Evolutionary conservation across 2,888 invertebrate genomes (phyloP), one percentile per base, ranked within the genome.

Genomic region (Ectemnius lituratus): DNA sequence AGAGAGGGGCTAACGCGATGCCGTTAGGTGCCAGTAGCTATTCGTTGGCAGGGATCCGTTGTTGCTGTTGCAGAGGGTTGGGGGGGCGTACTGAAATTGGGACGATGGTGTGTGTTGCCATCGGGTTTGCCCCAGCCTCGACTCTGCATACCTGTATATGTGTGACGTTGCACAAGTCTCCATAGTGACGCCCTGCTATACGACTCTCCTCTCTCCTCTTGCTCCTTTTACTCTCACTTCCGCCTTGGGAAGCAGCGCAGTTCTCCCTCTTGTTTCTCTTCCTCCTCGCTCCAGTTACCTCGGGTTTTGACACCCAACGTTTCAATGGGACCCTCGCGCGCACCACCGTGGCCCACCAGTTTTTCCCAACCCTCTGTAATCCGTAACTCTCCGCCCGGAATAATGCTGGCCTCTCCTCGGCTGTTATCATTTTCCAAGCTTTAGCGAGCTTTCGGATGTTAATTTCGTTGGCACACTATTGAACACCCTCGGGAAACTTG

Each of bases 131-230:
- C 2, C 23, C 23, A 23, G 23, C 23, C 23, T 23, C n/a, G n/a
- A n/a, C 23, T 23, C 23, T 23, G 23, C 2, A 23, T 23, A 23
- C 23, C 23, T 23, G 60, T 47, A 46, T 58, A 18, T 64, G 37
- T 46, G n/a, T 49, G 61, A 11, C 49, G 64, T 28, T 47, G 23
- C 56, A n/a, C 67, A 62, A 79, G 78, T 79, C 78, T 68, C 78
- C 79, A 79, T 79, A 79, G 79, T 73, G 79, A 79, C 79, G 79
- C 78, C 79, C 79, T 23, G 73, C 65, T 78, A 78, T 73, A 75
- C 66, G 58, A 65, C 62, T 69, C 52, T 52, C n/a, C 2, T 16
- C 2, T 16, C 16, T 16, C n/a, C 52, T 52, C 16, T 62, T 18
- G 13, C 37, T 47, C 16, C 20, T 62, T 20, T 46, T 20, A 14